Evolutionary conservation across 2,797 vertebrate genomes (phyloP), one percentile per base, ranked within the genome.

Genomic region (Clarias platycephalus): DNA sequence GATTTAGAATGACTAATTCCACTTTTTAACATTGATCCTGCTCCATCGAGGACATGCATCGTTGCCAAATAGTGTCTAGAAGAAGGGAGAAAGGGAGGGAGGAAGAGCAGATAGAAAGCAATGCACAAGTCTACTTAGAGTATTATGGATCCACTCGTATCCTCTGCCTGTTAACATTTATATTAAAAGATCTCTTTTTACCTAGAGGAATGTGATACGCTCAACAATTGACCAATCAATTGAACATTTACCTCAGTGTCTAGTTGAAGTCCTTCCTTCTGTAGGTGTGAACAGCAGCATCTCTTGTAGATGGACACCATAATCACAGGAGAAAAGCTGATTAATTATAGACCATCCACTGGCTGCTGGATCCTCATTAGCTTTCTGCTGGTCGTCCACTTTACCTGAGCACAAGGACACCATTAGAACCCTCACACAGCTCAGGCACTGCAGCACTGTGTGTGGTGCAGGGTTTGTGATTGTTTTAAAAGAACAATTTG

Each of bases 1-100:
- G 97, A 97, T 97, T 98, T 97, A 97, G 96, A 98, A 98, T 97
- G 96, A 98, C 97, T 98, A 97, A 98, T 98, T 97, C 96, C 94
- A 94, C 97, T 97, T 97, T 98, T 97, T 96, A 92, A 94, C 96
- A 97, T 97, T 96, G 97, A 98, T 97, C 94, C 91, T 6, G 64
- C 85, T 26, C 70, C 72, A 85, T 68, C 75, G 84, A 91, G 92
- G 87, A 91, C 91, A 93, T 95, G 94, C 92, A 93, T 96, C 95
- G 93, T 93, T 95, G 89, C 94, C 93, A 91, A 80, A 88, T 92
- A 92, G 90, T 88, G 87, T 81, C 85, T 7, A 80, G 88, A 86
- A 85, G 84, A 64, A 66, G 40, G 6, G 58, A 58, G 16, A n/a
- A 16, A 64, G 16, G 31, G 77, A 68, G 58, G 57, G 28, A 20